Evolutionary conservation across 1,140 invertebrate species (phyloP).

Genomic region (Tyrophagus putrescentiae): DNA sequence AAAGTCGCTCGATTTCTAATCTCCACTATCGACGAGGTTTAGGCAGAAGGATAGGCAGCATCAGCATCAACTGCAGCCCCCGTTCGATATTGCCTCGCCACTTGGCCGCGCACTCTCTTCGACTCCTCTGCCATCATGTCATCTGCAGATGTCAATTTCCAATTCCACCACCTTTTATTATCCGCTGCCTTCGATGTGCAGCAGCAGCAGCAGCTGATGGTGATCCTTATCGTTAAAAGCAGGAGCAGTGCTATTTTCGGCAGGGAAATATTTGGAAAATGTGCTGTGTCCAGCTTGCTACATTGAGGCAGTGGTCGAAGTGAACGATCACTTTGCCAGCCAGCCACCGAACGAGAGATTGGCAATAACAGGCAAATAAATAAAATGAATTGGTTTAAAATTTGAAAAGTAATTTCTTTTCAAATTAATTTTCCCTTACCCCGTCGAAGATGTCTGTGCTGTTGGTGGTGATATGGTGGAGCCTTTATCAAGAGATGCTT

Average conservation of each 20-base stretch:
- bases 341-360: background rate
- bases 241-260: slow-evolving; percentile 1
- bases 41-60: too few relatives aligned
- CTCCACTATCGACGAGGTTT: background rate
- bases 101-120: background rate
- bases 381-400: slow-evolving; percentile 12
- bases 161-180: slow-evolving; percentile 11
- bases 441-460: too few relatives aligned
- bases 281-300: background rate
- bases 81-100: too few relatives aligned
- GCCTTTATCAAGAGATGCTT: too few relatives aligned
- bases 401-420: slow-evolving; percentile 3
- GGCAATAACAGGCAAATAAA: background rate
- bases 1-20: background rate
- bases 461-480: too few relatives aligned
- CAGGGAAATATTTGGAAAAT: background rate
- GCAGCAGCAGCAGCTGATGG: too few relatives aligned
- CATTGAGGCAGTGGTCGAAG: too few relatives aligned
- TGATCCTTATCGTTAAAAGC: too few relatives aligned
- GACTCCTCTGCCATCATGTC: slow-evolving; percentile 6
- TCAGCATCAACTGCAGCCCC: too few relatives aligned
- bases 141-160: slow-evolving; percentile 14
- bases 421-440: background rate
- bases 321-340: too few relatives aligned
- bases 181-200: slow-evolving; percentile 2